These are phyloP conservation scores for Palythoa heliodiscus DNA, from an alignment of 92 coral and sea anemone genomes.

Conservation along the genomic window DNA sequence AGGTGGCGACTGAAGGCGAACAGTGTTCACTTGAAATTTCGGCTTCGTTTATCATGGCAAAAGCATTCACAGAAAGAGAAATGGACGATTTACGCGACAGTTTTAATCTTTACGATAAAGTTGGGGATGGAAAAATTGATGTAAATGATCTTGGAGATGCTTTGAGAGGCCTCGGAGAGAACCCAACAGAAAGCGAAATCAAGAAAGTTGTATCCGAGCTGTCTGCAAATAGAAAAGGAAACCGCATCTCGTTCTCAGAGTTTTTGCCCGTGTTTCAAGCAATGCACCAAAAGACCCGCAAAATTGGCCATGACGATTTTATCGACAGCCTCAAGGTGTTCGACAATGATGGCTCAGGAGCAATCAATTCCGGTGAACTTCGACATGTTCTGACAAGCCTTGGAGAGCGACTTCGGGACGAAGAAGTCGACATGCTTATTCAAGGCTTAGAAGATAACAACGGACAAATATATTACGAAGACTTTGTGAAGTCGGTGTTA, in stretches of 20 bases:
- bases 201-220: slow-evolving; percentile 85
- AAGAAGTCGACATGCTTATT: slow-evolving; percentile 84
- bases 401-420: slow-evolving; percentile 86
- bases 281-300: slow-evolving; percentile 73
- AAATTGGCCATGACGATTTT: slow-evolving; percentile 80
- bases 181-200: slow-evolving; percentile 95
- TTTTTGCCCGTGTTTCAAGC: slow-evolving; percentile 88
- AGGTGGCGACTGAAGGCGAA: slow-evolving; percentile 27
- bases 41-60: slow-evolving; percentile 45
- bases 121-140: slow-evolving; percentile 94
- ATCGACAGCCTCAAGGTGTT: slow-evolving; percentile 93
- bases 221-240: slow-evolving; percentile 73
- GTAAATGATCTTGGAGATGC: slow-evolving; percentile 82
- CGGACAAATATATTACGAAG: slow-evolving; percentile 94
- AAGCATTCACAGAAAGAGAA: slow-evolving; percentile 70
- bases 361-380: slow-evolving; percentile 91
- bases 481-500: slow-evolving; percentile 81
- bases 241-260: slow-evolving; percentile 86
- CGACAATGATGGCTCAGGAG: slow-evolving; percentile 88
- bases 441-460: slow-evolving; percentile 93
- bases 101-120: slow-evolving; percentile 85
- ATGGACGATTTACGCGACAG: slow-evolving; percentile 82
- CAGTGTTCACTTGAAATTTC: slow-evolving; percentile 35
- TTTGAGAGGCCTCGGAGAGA: slow-evolving; percentile 88
- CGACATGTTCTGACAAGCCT: slow-evolving; percentile 92